Evolutionary conservation across 2,113 vertebrate genomes (phyloP).

Genomic region (Antigone vipio): DNA sequence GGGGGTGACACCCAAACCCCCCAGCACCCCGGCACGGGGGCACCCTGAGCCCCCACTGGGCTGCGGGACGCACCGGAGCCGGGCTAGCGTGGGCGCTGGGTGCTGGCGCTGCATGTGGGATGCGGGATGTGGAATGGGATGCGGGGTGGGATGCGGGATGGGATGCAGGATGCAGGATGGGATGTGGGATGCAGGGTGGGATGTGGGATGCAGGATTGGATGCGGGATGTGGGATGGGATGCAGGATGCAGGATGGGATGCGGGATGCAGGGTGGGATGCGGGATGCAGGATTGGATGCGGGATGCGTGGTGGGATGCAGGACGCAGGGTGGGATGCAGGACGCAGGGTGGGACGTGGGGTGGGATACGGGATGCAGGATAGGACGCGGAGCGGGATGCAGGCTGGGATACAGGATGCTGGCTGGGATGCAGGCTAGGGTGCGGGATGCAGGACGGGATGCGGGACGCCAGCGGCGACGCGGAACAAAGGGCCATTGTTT

Average conservation of each 20-base stretch:
- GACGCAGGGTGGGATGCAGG: neutral
- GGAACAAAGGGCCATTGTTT: constrained; percentile 59
- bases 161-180: neutral
- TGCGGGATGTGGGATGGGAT: accelerated
- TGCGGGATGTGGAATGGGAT: neutral
- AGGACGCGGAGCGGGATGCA: neutral
- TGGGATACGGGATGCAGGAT: neutral
- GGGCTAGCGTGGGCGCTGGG: neutral
- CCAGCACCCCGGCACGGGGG: neutral
- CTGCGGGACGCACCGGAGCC: neutral
- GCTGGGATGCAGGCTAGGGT: neutral
- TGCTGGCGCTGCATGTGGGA: neutral
- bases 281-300: no score
- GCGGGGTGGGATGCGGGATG: accelerated
- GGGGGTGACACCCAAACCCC: neutral
- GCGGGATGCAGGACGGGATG: neutral
- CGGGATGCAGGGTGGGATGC: neutral
- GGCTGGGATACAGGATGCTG: neutral
- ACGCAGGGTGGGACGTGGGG: accelerated
- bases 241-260: neutral
- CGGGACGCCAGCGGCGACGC: neutral
- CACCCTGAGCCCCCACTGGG: accelerated
- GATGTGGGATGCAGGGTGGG: neutral
- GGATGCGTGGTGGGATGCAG: neutral
- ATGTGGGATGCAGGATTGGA: neutral